These are phyloP conservation scores for Drosophila quasianomalipes DNA, from an alignment of 2,888 invertebrate genomes.

Conservation along the genomic window DNA sequence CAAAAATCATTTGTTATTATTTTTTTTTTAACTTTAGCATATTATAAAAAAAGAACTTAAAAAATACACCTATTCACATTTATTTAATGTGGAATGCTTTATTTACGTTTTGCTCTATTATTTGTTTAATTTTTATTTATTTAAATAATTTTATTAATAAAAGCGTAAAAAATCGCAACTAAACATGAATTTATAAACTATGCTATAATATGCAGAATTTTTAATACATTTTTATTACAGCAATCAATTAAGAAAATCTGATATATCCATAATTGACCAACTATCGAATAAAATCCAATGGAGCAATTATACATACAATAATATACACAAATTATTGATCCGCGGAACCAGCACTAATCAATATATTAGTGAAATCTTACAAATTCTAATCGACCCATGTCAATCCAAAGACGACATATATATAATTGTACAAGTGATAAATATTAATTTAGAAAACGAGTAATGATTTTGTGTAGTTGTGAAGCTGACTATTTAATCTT, in stretches of 20 bases:
- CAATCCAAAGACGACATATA: neutral
- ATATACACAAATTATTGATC: constrained; percentile 23
- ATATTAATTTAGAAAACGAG: neutral
- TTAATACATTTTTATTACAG: constrained; percentile 58
- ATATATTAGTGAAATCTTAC: constrained; percentile 4
- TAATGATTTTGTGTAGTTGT: neutral
- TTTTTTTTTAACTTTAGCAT: constrained; percentile 42
- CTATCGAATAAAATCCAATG: constrained; percentile 26
- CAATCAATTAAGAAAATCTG: constrained; percentile 29
- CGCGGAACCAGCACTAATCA: constrained; percentile 22
- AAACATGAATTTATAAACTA: constrained; percentile 36
- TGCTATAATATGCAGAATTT: constrained; percentile 48
- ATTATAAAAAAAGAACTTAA: constrained; percentile 37
- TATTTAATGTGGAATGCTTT: constrained; percentile 56
- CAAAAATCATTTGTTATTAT: constrained; percentile 49
- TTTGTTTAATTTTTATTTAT: constrained; percentile 69
- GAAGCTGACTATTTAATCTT: neutral
- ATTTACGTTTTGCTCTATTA: constrained; percentile 68
- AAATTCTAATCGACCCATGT: constrained; percentile 2
- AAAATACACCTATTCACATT: constrained; percentile 38
- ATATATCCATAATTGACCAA: constrained; percentile 15
- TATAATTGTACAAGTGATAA: neutral
- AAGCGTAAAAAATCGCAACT: constrained; percentile 35
- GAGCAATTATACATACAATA: constrained; percentile 25
- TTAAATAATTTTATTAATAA: constrained; percentile 62